These are phyloP conservation scores for Camponotus fellah DNA, from an alignment of 2,888 invertebrate genomes.

Conservation along the genomic window DNA sequence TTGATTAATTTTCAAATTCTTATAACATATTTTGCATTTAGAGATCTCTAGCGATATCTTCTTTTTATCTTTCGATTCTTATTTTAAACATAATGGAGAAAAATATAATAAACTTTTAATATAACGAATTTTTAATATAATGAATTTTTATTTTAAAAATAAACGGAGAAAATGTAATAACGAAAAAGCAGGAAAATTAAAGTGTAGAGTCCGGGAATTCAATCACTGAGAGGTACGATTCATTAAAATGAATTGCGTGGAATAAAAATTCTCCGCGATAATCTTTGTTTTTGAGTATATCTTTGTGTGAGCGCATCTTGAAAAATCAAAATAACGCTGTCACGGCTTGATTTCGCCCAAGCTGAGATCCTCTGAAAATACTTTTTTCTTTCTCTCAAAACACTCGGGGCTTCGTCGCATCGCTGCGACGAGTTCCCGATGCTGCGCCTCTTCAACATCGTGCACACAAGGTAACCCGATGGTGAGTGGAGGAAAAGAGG, in stretches of 20 bases:
- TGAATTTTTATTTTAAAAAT: not conserved
- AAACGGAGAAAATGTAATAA: not conserved
- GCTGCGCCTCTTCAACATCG: conserved; percentile 39
- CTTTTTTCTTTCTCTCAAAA: conserved; percentile 8
- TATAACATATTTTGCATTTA: not conserved
- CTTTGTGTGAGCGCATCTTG: not conserved
- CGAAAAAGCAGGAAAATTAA: not conserved
- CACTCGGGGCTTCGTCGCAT: conserved; percentile 2
- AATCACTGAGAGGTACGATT: not conserved
- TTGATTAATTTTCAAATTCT: not conserved
- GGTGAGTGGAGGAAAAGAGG: conserved; percentile 1
- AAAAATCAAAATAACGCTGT: not conserved
- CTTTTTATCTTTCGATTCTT: not conserved
- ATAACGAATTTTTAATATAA: too few species aligned
- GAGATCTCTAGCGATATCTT: not conserved
- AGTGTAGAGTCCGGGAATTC: not conserved
- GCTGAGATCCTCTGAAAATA: conserved; percentile 28
- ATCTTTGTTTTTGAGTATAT: not conserved
- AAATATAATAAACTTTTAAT: too few species aligned
- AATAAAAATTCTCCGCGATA: not conserved
- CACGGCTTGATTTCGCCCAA: not conserved
- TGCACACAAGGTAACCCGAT: conserved; percentile 16
- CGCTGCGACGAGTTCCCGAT: conserved; percentile 11
- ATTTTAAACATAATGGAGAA: not conserved
- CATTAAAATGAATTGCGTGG: not conserved